Evolutionary conservation across 2,113 vertebrate species (phyloP).

Genomic region (Hemicordylus capensis): DNA sequence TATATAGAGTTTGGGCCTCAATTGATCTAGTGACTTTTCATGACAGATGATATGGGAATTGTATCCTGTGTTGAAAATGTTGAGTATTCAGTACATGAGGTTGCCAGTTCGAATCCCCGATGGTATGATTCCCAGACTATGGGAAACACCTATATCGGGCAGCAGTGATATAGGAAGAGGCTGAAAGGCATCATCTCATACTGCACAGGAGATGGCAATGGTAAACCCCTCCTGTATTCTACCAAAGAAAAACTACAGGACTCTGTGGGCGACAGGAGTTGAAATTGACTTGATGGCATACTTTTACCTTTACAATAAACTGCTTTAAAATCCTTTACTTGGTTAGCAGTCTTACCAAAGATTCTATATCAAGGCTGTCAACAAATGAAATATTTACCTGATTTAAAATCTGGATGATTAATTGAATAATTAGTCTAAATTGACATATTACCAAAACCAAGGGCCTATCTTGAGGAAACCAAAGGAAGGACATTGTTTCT

Average conservation of each 20-base stretch:
- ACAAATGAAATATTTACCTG: not conserved
- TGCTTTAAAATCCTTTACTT: not conserved
- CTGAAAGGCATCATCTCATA: too few relatives aligned
- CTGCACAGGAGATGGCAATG: too few relatives aligned
- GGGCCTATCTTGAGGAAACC: not conserved
- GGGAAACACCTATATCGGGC: too few relatives aligned
- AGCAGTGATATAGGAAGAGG: too few relatives aligned
- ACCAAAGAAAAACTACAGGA: too few relatives aligned
- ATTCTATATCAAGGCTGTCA: not conserved
- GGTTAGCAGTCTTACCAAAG: not conserved
- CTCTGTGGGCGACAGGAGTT: too few relatives aligned
- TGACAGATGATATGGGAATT: not conserved
- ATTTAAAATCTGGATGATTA: not conserved
- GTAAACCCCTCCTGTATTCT: too few relatives aligned
- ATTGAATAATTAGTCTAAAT: not conserved
- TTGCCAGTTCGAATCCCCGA: too few relatives aligned
- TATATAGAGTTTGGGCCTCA: not conserved
- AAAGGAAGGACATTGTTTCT: too few relatives aligned
- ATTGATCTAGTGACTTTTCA: not conserved
- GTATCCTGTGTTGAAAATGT: not conserved
- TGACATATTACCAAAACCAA: not conserved
- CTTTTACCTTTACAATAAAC: not conserved
- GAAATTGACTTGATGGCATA: too few relatives aligned
- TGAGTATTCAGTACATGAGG: too few relatives aligned
- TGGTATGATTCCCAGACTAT: too few relatives aligned